A percentile compares a stretch with the other conserved stretches of the same genome.
These are phyloP conservation scores for Lanius ludovicianus DNA, from an alignment of 2,113 vertebrate genomes.

Conservation along the genomic window DNA sequence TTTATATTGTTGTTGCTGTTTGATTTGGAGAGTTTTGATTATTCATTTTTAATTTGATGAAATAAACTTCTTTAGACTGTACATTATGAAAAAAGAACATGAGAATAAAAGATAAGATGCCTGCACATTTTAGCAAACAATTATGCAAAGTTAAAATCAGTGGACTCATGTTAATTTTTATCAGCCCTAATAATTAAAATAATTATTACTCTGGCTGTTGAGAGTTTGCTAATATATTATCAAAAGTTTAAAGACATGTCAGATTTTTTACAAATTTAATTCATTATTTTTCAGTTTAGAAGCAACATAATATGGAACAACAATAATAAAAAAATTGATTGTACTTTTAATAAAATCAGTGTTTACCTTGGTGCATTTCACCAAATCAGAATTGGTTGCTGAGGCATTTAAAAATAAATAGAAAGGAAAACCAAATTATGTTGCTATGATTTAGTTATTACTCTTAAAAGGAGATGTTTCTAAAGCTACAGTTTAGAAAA, in stretches of 20 bases:
- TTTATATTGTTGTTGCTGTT: background rate
- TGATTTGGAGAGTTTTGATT: background rate
- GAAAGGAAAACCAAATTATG: background rate
- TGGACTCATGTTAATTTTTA: background rate
- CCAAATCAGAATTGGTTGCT: background rate
- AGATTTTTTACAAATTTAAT: background rate
- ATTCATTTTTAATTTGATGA: background rate
- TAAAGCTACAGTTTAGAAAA: background rate
- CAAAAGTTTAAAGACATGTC: background rate
- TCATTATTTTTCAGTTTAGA: background rate
- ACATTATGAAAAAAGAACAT: background rate
- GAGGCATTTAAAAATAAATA: background rate
- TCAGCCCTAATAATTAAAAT: background rate
- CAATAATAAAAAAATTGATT: background rate
- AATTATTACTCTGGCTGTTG: background rate
- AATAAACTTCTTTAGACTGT: background rate
- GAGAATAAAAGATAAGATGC: background rate
- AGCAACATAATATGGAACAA: background rate
- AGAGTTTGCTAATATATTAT: background rate
- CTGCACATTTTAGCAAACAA: background rate
- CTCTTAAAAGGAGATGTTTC: background rate
- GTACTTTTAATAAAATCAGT: background rate
- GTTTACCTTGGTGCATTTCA: background rate
- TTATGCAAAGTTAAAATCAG: background rate
- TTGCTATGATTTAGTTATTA: background rate